Evolutionary conservation across 2,113 vertebrate genomes (phyloP).

Genomic region (Perccottus glenii): DNA sequence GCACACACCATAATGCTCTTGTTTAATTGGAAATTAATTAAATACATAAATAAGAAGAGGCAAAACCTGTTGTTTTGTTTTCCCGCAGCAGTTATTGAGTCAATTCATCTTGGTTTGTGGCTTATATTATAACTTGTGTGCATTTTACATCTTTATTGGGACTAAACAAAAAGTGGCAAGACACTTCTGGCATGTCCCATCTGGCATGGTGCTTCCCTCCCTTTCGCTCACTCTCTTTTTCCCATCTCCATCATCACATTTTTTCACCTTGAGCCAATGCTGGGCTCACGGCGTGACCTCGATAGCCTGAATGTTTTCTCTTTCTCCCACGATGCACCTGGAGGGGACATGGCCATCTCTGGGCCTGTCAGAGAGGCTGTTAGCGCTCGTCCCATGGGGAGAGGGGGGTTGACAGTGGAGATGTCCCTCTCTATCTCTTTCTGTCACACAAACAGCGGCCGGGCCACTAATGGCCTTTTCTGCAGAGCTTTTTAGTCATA

Average conservation of each 20-base stretch:
- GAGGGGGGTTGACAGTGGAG: constrained; percentile 62
- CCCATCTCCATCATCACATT: constrained; percentile 37
- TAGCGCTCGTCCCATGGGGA: constrained; percentile 76
- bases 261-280: constrained; percentile 64
- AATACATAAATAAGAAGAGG: constrained; percentile 67
- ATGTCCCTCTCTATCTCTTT: constrained; percentile 66
- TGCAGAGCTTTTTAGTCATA: constrained; percentile 74
- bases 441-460: constrained; percentile 72
- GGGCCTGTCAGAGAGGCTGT: constrained; percentile 73
- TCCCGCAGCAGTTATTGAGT: constrained; percentile 50
- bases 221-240: constrained; percentile 11
- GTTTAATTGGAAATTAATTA: constrained; percentile 70
- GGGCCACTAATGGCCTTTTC: constrained; percentile 78
- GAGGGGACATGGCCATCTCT: constrained; percentile 72
- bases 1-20: constrained; percentile 59
- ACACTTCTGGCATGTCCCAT: constrained; percentile 50
- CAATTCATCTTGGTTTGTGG: constrained; percentile 45
- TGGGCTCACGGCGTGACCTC: constrained; percentile 64
- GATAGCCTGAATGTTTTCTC: constrained; percentile 68
- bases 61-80: constrained; percentile 21
- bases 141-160: constrained; percentile 30
- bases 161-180: constrained; percentile 22
- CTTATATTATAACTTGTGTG: constrained; percentile 18
- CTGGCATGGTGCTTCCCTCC: constrained; percentile 34
- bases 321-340: constrained; percentile 78